A percentile compares a stretch with the other conserved stretches of the same genome.
These are phyloP conservation scores for Melanocharis versteri DNA, from an alignment of 2,113 vertebrate species.

Conservation along the genomic window DNA sequence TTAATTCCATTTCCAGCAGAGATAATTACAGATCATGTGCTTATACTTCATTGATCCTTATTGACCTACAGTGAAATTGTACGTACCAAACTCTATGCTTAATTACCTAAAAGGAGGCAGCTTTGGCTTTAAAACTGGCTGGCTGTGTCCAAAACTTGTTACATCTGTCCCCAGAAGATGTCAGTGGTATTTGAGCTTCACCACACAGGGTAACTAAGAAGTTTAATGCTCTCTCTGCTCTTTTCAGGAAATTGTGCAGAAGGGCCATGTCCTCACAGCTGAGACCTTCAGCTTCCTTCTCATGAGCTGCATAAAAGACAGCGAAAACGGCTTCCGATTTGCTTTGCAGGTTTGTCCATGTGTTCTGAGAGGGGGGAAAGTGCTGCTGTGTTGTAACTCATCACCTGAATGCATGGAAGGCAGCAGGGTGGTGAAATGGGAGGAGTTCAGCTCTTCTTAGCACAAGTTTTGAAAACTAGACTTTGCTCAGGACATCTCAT, in stretches of 20 bases:
- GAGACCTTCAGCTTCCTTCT: slow-evolving; percentile 91
- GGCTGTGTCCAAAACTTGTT: not conserved
- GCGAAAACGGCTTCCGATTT: slow-evolving; percentile 80
- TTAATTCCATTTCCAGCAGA: not conserved
- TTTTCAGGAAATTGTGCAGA: slow-evolving; percentile 85
- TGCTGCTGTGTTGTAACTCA: not conserved
- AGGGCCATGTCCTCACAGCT: slow-evolving; percentile 79
- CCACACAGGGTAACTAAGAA: not conserved
- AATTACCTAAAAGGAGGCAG: not conserved
- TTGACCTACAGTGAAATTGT: not conserved
- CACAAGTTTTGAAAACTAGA: not conserved
- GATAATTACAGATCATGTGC: not conserved
- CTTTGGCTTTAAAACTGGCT: not conserved
- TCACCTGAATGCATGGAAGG: accelerated
- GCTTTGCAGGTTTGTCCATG: slow-evolving; percentile 81
- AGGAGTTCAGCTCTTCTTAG: not conserved
- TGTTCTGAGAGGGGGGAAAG: not conserved
- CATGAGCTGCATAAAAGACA: slow-evolving; percentile 89
- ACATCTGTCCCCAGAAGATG: not conserved
- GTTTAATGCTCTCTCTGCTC: not conserved
- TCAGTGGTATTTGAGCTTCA: not conserved
- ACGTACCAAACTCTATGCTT: not conserved
- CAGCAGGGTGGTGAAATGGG: not conserved
- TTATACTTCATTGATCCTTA: not conserved
- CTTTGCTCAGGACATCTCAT: accelerated